phyloP scores from a whole-genome alignment of 2,888 invertebrate species.

The Calliphora vomitoria region DNA sequence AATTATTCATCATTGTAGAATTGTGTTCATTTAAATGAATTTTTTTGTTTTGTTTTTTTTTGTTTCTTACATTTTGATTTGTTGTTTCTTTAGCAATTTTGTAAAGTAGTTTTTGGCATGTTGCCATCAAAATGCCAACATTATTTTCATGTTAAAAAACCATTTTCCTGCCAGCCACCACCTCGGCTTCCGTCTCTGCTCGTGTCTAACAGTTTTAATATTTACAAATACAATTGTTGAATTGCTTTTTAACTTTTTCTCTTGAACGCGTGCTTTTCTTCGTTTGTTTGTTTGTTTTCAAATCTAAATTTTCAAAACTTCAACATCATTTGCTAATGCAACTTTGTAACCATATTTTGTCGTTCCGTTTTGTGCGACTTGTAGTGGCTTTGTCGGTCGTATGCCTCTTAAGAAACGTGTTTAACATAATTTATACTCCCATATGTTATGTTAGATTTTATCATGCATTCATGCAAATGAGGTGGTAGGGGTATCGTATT shows the following conservation, averaged over 20 bases:
- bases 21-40: slow-evolving; percentile 52
- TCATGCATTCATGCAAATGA: slow-evolving; percentile 1
- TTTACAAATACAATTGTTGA: neutral
- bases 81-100: slow-evolving; percentile 57
- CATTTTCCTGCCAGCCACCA: slow-evolving; percentile 16
- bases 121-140: slow-evolving; percentile 61
- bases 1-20: slow-evolving; percentile 64
- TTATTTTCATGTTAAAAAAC: slow-evolving; percentile 47
- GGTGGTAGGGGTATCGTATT: neutral
- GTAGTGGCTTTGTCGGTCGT: neutral
- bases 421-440: slow-evolving; percentile 39
- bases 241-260: neutral
- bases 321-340: neutral
- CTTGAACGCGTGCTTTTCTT: too few species aligned
- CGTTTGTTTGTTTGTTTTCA: neutral
- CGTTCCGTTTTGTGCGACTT: neutral
- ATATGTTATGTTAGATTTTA: neutral
- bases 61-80: slow-evolving; percentile 40
- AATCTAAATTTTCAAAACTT: neutral
- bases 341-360: slow-evolving; percentile 2
- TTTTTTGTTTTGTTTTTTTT: neutral
- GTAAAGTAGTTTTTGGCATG: slow-evolving; percentile 65
- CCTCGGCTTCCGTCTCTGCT: slow-evolving; percentile 5
- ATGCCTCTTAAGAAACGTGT: slow-evolving; percentile 8
- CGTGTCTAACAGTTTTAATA: neutral